These are phyloP conservation scores for Anas platyrhynchos DNA, from an alignment of 2,113 vertebrate genomes.

Conservation along the genomic window DNA sequence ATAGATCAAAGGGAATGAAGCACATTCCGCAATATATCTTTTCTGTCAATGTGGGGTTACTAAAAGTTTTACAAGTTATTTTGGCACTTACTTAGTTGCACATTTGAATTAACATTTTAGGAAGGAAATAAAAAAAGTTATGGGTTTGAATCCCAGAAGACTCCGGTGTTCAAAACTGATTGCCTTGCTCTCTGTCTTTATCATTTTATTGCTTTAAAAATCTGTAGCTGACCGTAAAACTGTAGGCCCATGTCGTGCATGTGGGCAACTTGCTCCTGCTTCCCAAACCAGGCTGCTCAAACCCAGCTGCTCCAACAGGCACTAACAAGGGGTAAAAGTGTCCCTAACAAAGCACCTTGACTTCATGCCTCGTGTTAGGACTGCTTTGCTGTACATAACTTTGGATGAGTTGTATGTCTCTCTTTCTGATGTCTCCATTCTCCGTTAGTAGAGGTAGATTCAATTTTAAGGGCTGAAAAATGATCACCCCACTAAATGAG, in stretches of 20 bases:
- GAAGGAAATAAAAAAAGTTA: constrained; percentile 19
- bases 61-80: constrained; percentile 66
- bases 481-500: not conserved
- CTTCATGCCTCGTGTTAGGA: not conserved
- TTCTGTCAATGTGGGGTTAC: constrained; percentile 52
- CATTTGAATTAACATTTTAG: constrained; percentile 40
- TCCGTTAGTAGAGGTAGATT: not conserved
- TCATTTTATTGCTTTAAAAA: not conserved
- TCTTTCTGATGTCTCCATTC: not conserved
- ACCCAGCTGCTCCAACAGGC: not conserved
- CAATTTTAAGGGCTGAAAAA: not conserved
- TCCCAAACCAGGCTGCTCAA: not conserved
- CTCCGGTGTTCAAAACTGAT: not conserved
- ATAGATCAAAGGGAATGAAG: constrained; percentile 70
- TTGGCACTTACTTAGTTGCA: constrained; percentile 20
- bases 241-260: rapidly evolving
- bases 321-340: not conserved
- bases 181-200: not conserved
- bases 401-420: not conserved
- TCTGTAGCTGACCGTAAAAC: not conserved
- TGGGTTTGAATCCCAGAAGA: not conserved
- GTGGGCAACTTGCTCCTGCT: not conserved
- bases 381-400: not conserved
- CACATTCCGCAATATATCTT: constrained; percentile 9
- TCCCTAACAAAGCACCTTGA: not conserved